A percentile compares a stretch with the other conserved stretches of the same genome.
phyloP scores from a whole-genome alignment of 2,888 invertebrate genomes.

The Latheticus oryzae region DNA sequence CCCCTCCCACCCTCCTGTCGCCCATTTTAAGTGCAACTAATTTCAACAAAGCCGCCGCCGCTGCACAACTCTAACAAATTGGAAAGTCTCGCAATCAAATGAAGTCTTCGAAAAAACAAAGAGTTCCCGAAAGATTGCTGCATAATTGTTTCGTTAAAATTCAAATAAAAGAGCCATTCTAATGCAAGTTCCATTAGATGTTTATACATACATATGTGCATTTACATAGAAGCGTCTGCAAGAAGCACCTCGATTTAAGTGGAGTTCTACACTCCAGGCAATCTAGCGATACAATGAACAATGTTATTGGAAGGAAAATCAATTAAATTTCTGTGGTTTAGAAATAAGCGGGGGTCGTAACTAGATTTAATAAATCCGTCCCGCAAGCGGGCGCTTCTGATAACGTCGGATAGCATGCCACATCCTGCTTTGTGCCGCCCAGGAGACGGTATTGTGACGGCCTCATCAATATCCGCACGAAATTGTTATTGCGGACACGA shows the following conservation, averaged over 20 bases:
- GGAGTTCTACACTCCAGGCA: conserved; percentile 28
- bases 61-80: too few species aligned
- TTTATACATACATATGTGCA: too few species aligned
- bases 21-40: conserved; percentile 11
- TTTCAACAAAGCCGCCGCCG: too few species aligned
- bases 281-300: conserved; percentile 39
- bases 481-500: conserved; percentile 44
- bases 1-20: not conserved
- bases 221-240: too few species aligned
- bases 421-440: conserved; percentile 44
- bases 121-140: too few species aligned
- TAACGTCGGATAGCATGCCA: conserved; percentile 43
- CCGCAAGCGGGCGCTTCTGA: conserved; percentile 38
- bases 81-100: too few species aligned
- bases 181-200: too few species aligned
- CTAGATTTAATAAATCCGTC: conserved; percentile 46
- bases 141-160: too few species aligned
- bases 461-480: conserved; percentile 45
- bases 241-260: conserved; percentile 18
- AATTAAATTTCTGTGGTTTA: conserved; percentile 42
- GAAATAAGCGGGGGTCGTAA: conserved; percentile 37
- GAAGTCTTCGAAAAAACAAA: too few species aligned
- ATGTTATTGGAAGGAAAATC: conserved; percentile 38
- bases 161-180: conserved; percentile 5
- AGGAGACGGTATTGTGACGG: conserved; percentile 45